These are phyloP conservation scores for Varanus salvator DNA, from an alignment of 2,113 vertebrate species.

Conservation along the genomic window DNA sequence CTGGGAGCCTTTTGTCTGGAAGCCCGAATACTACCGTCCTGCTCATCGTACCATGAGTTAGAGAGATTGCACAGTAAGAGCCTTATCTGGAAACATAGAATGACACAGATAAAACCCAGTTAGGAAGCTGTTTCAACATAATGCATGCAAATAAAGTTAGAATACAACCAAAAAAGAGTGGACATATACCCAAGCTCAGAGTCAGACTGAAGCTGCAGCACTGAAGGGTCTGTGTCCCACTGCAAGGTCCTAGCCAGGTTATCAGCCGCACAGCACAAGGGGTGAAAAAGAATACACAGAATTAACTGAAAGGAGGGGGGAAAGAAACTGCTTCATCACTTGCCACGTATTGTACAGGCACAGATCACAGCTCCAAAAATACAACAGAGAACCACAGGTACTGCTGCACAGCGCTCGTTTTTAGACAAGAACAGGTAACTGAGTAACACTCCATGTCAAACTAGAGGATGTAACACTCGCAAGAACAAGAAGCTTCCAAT, in stretches of 20 bases:
- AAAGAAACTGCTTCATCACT: constrained; percentile 64
- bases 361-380: constrained; percentile 45
- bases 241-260: constrained; percentile 91
- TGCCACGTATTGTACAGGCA: constrained; percentile 61
- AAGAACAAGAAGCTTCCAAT: constrained; percentile 10
- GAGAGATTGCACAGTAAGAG: too few species aligned
- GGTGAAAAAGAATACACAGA: constrained; percentile 82
- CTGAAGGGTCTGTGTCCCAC: constrained; percentile 99
- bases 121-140: constrained; percentile 65
- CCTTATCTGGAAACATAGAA: constrained; percentile 38
- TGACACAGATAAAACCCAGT: constrained; percentile 43
- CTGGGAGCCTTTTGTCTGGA: too few species aligned
- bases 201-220: constrained; percentile 98
- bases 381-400: constrained; percentile 41
- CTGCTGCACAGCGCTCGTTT: constrained; percentile 29
- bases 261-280: constrained; percentile 83
- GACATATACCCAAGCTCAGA: constrained; percentile 95
- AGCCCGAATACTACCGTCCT: too few species aligned
- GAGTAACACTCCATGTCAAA: constrained; percentile 5
- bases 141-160: constrained; percentile 67
- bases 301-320: constrained; percentile 80
- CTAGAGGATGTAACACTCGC: neutral
- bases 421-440: constrained; percentile 19
- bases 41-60: too few species aligned
- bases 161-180: constrained; percentile 66